Evolutionary conservation across 2,113 vertebrate species (phyloP).

Genomic region (Argyrosomus japonicus): DNA sequence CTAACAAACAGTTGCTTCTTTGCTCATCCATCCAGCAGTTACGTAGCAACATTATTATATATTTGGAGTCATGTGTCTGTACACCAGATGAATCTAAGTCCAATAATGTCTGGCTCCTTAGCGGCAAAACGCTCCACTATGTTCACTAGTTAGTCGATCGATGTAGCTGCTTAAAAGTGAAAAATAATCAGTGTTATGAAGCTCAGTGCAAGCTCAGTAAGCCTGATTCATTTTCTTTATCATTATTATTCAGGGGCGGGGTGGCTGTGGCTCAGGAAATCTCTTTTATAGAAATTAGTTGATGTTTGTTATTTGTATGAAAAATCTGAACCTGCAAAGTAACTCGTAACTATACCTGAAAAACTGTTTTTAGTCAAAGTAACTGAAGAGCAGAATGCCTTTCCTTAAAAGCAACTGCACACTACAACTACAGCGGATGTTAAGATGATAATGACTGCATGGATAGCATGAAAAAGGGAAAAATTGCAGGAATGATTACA

Average conservation of each 20-base stretch:
- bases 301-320: no score
- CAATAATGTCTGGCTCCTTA: neutral
- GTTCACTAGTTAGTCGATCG: neutral
- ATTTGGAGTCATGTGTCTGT: no score
- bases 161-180: neutral
- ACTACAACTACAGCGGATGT: neutral
- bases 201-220: no score
- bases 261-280: no score
- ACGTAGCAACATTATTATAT: no score
- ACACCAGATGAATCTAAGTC: no score
- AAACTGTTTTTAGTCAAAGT: neutral
- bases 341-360: neutral
- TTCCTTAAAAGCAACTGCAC: neutral
- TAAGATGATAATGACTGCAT: slow-evolving; percentile 1
- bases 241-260: no score
- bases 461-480: neutral
- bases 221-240: no score
- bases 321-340: neutral
- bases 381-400: neutral
- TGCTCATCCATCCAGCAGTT: no score
- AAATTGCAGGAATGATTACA: slow-evolving; percentile 1
- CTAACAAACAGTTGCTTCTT: no score
- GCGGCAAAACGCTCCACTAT: neutral
- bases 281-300: no score
- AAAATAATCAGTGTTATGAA: neutral